These are phyloP conservation scores for Pluvialis apricaria DNA, from an alignment of 2,113 vertebrate species.

Conservation along the genomic window DNA sequence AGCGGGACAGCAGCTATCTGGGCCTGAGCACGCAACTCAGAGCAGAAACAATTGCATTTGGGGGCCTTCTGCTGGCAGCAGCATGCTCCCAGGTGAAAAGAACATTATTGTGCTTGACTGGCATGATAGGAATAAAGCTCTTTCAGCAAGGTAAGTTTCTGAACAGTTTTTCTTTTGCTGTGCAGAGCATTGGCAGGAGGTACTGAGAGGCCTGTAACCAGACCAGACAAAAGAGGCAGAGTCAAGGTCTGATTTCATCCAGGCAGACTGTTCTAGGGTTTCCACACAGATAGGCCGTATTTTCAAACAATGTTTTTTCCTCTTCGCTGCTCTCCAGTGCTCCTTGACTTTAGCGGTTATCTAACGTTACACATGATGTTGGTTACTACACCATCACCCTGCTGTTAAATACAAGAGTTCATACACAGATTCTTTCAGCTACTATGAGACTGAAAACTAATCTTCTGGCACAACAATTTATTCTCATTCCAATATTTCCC, in stretches of 20 bases:
- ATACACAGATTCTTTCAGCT: not conserved
- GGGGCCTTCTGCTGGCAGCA: conserved; percentile 25
- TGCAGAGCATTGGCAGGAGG: conserved; percentile 13
- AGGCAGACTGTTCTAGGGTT: conserved; percentile 27
- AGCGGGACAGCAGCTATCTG: not conserved
- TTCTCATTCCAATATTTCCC: not conserved
- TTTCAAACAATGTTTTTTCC: conserved; percentile 27
- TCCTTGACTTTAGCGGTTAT: not conserved
- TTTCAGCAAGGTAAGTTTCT: not conserved
- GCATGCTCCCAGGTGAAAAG: not conserved
- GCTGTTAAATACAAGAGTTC: not conserved
- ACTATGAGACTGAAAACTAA: not conserved
- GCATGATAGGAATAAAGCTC: not conserved
- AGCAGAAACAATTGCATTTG: not conserved
- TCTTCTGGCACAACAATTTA: not conserved
- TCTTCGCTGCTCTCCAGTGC: not conserved
- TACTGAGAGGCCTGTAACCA: not conserved
- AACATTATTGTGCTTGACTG: not conserved
- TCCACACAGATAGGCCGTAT: conserved; percentile 22
- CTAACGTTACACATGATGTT: not conserved
- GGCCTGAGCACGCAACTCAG: not conserved
- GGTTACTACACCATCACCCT: not conserved
- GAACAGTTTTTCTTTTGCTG: conserved; percentile 26
- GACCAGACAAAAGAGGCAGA: conserved; percentile 14
- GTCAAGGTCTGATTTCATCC: conserved; percentile 43